Base-by-base conservation (phyloP, 2,797 vertebrate genomes). In the Ambastaia sidthimunki region DNA sequence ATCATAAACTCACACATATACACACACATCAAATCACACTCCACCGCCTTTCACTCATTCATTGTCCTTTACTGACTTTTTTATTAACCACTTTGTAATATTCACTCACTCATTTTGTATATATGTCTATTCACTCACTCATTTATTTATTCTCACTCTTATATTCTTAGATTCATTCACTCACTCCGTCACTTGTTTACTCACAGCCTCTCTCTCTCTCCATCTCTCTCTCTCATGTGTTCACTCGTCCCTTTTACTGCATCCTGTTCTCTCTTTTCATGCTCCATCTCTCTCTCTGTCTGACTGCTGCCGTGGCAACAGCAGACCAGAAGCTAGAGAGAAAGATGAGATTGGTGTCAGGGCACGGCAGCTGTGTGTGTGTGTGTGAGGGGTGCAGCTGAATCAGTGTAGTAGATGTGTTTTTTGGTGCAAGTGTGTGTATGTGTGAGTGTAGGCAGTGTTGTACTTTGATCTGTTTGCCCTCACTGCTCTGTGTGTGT, bases 241-340 rank as follows among this genome's bases (percentile, higher is more conserved):
- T 82, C 37, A 72, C n/a, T 59, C 13, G 11, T 74, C 66, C 79
- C 55, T 66, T 80, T 55, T 23, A 63, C 34, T 71, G 77, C 68
- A 69, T 59, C 75, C 47, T 68, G 52, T 66, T 75, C 23, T 48
- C 31, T 70, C 18, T 71, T 73, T 72, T 59, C 66, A 48, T 25
- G 37, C 19, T 74, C 47, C 57, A 28, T 55, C 68, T 68, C 68
- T 70, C 52, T 76, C 41, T n/a, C 47, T 86, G 83, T 84, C 55
- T 63, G 81, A 81, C 89, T 90, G 90, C 91, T 92, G 87, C 89
- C 88, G 88, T 92, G 90, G 91, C 89, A 92, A 92, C 91, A 89
- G 89, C 85, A 87, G 84, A 83, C 16, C 50, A 67, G 52, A 73
- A 34, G 71, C 18, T 41, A 16, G 41, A 62, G 71, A 50, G 76